phyloP scores from a whole-genome alignment of 2,113 vertebrate species.

The Tachysurus fulvidraco region DNA sequence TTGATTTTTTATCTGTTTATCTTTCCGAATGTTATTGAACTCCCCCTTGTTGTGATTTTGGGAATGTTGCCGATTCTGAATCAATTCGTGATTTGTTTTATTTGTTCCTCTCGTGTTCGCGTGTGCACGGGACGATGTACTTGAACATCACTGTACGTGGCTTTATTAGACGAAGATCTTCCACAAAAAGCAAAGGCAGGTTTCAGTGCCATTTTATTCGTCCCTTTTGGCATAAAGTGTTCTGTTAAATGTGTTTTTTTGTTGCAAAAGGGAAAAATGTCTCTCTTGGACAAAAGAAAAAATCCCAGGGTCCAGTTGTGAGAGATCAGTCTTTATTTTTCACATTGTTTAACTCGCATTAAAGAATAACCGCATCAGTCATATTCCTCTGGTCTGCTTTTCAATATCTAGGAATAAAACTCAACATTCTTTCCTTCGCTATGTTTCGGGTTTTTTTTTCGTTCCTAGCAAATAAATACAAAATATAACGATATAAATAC shows the following conservation, averaged over 20 bases:
- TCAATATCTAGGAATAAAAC: not conserved
- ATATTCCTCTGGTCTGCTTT: not conserved
- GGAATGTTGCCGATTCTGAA: not conserved
- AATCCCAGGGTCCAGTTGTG: not conserved
- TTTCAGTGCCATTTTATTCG: conserved; percentile 19
- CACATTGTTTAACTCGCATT: not conserved
- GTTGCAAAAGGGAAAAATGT: not conserved
- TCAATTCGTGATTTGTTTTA: not conserved
- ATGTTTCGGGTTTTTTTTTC: no score
- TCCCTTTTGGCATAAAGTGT: conserved; percentile 7
- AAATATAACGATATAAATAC: no score
- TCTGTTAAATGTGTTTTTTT: not conserved
- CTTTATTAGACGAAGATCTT: not conserved
- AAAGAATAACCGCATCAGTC: not conserved
- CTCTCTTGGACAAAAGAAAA: not conserved
- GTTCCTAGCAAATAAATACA: no score
- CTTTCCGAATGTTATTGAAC: conserved; percentile 6
- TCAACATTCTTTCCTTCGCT: not conserved
- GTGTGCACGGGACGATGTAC: not conserved
- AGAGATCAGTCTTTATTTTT: not conserved
- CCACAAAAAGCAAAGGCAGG: not conserved
- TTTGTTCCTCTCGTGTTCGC: not conserved
- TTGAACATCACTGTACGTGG: not conserved
- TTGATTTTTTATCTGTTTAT: conserved; percentile 19
- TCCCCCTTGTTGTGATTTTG: not conserved